Base-by-base conservation (phyloP, 2,797 vertebrate genomes). In the Pseudochirops corinnae region DNA sequence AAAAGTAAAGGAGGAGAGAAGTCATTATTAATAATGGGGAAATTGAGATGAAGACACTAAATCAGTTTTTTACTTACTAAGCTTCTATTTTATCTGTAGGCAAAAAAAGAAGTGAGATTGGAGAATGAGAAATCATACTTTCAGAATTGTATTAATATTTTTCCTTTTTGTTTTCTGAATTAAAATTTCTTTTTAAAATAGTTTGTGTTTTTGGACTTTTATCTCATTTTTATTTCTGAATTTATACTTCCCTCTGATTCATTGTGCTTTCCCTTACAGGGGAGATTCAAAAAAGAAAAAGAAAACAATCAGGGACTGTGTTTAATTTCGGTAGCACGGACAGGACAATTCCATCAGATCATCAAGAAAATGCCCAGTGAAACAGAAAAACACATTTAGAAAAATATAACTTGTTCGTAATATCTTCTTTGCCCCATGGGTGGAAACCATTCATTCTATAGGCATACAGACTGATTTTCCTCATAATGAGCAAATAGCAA, bases 381-480 rank as follows among this genome's bases (percentile, higher is more conserved):
- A 96, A 91, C 53, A 95, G 95, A 97, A 97, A 60, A 97, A 94
- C 97, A 95, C 93, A 95, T 92, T 92, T 96, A 93, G 91, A n/a
- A 91, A 96, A 95, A 95, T 95, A 96, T 96, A 91, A 95, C 96
- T 96, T 94, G 95, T 82, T 93, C 52, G 55, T 94, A 95, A 97
- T 96, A 96, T 91, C 58, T 97, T 93, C 93, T 97, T 97, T 95
- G 93, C 94, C 95, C 92, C 96, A 94, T 39, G 94, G 97, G 96
- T 95, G 92, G 46, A 91, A 96, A 96, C 52, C 93, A 97, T 97
- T 98, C 97, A 94, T 96, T 87, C 94, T 96, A 96, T 93, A 98
- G 96, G 97, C 97, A 97, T 92, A 97, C 96, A 95, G 97, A 98
- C 97, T 96, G 97, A 98, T 98, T 98, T 98, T 95, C 96, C 96